Conservation (phyloP, 2,113 vertebrate species). For the Enhydra lutris region DNA sequence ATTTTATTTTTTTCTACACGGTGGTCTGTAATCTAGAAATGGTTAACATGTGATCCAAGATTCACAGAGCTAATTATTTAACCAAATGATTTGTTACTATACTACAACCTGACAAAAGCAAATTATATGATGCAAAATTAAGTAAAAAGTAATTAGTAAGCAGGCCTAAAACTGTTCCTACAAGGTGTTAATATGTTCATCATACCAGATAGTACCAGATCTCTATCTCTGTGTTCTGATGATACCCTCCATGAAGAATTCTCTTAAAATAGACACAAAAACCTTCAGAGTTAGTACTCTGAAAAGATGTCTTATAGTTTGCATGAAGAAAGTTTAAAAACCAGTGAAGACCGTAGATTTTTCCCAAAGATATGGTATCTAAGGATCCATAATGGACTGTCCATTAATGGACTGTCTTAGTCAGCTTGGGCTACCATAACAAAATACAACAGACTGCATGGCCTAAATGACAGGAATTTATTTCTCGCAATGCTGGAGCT, state of each 20-base stretch:
- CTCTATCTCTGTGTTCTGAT: background rate
- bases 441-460: background rate
- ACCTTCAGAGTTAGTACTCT: background rate
- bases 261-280: background rate
- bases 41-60: background rate
- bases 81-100: background rate
- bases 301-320: background rate
- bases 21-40: background rate
- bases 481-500: background rate
- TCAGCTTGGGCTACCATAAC: background rate
- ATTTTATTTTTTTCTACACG: background rate
- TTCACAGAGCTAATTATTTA: background rate
- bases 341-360: background rate
- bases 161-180: background rate
- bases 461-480: background rate
- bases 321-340: background rate
- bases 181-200: background rate
- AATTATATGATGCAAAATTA: background rate
- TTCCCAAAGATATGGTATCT: background rate
- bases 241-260: background rate
- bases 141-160: background rate
- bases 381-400: background rate
- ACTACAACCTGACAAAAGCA: background rate
- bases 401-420: background rate
- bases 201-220: background rate